Conservation (phyloP, 1,140 invertebrate genomes). For the Aplysia californica region DNA sequence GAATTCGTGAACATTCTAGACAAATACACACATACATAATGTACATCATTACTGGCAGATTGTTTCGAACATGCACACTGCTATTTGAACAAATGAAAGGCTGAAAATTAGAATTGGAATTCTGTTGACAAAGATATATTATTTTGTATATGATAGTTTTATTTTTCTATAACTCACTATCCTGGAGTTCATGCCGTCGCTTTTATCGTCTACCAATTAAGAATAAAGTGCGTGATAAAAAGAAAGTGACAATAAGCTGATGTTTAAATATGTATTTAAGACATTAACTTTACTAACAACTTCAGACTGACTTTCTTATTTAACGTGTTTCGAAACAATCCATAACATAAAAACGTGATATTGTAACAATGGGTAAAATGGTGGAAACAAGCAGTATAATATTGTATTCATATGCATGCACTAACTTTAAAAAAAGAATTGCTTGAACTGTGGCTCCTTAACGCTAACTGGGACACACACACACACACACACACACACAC, state of each 20-base stretch:
- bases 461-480: neutral
- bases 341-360: too few relatives aligned
- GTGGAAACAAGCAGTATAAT: too few relatives aligned
- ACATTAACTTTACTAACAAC: neutral
- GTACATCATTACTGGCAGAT: neutral
- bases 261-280: too few relatives aligned
- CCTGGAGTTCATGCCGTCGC: too few relatives aligned
- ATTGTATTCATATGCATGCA: neutral
- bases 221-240: too few relatives aligned
- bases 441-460: neutral
- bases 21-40: neutral
- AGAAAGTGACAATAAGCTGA: too few relatives aligned
- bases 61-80: neutral
- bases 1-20: neutral
- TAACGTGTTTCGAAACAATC: too few relatives aligned
- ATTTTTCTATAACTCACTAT: neutral
- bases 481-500: neutral
- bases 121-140: neutral
- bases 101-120: neutral
- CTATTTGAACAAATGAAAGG: neutral
- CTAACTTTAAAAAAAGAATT: neutral
- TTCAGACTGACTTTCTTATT: neutral
- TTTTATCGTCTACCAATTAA: too few relatives aligned
- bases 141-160: neutral
- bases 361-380: too few relatives aligned